Evolutionary conservation across 2,797 vertebrate species (phyloP).

Genomic region (Cyclura pinguis): DNA sequence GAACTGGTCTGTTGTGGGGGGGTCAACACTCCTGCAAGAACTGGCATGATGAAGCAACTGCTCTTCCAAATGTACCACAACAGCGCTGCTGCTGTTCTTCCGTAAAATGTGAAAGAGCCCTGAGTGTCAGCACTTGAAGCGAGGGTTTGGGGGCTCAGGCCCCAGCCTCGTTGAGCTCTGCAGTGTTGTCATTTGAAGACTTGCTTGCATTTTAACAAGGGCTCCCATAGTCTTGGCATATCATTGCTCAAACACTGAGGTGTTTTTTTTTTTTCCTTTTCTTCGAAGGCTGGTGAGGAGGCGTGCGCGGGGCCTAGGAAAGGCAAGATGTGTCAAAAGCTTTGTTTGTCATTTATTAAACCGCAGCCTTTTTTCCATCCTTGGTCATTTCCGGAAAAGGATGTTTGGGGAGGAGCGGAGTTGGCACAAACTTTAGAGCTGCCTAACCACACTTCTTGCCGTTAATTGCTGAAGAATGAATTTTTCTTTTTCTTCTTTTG

Average conservation of each 20-base stretch:
- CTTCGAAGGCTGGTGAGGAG: constrained; percentile 75
- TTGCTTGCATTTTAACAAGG: neutral
- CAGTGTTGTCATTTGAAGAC: neutral
- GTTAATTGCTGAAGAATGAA: constrained; percentile 67
- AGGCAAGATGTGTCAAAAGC: constrained; percentile 59
- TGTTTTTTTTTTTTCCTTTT: constrained; percentile 69
- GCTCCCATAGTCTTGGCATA: neutral
- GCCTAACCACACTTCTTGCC: constrained; percentile 59
- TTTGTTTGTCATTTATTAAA: constrained; percentile 76
- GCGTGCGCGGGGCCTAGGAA: neutral
- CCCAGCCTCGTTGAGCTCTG: neutral
- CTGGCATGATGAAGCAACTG: neutral
- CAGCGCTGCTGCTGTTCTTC: neutral
- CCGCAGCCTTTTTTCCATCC: constrained; percentile 78
- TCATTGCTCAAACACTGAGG: neutral
- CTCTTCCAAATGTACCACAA: neutral
- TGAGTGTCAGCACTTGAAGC: neutral
- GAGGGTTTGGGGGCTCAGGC: neutral
- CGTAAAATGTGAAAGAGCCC: neutral
- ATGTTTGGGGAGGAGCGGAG: neutral
- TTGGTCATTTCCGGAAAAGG: constrained; percentile 71
- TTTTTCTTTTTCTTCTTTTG: constrained; percentile 73
- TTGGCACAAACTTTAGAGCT: constrained; percentile 49
- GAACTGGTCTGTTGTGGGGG: too few relatives aligned
- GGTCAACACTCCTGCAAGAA: too few relatives aligned